A percentile compares a stretch with the other conserved stretches of the same genome.
phyloP scores from a whole-genome alignment of 2,113 vertebrate genomes.

The Sylvilagus bachmani region DNA sequence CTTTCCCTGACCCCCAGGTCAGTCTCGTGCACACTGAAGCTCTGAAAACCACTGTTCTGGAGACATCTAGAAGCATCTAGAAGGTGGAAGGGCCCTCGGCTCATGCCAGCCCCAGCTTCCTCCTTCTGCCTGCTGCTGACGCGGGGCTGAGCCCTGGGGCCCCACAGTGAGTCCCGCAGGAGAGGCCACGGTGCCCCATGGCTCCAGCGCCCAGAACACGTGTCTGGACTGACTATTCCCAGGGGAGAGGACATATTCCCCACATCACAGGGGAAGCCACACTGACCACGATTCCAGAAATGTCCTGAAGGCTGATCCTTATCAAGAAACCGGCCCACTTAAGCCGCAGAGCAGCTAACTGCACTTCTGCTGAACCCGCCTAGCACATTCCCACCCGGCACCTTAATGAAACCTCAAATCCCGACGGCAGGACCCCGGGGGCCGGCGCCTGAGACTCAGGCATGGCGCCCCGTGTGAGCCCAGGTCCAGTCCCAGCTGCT shows the following conservation, averaged over 20 bases:
- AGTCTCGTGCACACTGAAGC: background rate
- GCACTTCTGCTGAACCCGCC: background rate
- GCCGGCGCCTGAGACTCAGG: too few relatives aligned
- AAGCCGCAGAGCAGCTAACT: background rate
- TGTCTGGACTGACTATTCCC: background rate
- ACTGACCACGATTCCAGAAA: background rate
- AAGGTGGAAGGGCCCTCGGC: fast-evolving
- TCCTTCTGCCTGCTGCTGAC: background rate
- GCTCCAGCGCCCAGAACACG: too few relatives aligned
- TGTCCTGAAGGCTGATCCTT: background rate
- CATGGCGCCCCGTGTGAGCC: too few relatives aligned
- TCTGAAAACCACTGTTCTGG: background rate
- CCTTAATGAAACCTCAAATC: background rate
- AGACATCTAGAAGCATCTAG: background rate
- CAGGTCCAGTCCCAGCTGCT: too few relatives aligned
- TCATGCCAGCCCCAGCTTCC: background rate
- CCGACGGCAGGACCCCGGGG: too few relatives aligned
- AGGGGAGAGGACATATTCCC: background rate
- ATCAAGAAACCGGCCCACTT: background rate
- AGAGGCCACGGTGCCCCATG: too few relatives aligned
- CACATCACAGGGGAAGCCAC: background rate
- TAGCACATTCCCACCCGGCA: background rate
- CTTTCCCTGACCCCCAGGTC: too few relatives aligned
- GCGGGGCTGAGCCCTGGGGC: background rate
- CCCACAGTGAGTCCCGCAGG: background rate